These are phyloP conservation scores for Octomys mimax DNA, from an alignment of 2,797 vertebrate species.

Conservation along the genomic window DNA sequence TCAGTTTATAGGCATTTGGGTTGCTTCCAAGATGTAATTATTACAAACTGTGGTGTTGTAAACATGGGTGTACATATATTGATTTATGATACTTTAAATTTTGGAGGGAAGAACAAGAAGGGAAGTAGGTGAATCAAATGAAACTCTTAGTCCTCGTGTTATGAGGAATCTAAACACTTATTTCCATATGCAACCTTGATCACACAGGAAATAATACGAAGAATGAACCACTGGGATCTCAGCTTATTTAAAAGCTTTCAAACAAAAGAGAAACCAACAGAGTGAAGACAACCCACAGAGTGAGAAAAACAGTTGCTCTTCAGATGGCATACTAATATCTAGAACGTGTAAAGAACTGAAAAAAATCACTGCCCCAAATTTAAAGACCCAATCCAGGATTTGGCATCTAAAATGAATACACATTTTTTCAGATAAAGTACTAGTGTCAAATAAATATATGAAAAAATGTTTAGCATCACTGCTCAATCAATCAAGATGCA, in stretches of 20 bases:
- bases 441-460: too few relatives aligned
- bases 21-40: background rate
- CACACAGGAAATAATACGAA: background rate
- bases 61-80: background rate
- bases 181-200: background rate
- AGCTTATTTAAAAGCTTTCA: background rate
- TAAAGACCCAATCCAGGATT: too few relatives aligned
- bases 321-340: background rate
- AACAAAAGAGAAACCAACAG: background rate
- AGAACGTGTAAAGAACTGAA: background rate
- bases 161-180: background rate
- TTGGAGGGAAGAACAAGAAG: background rate
- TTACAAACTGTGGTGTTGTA: background rate
- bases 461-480: too few relatives aligned
- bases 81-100: background rate
- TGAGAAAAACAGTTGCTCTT: background rate
- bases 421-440: too few relatives aligned
- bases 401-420: too few relatives aligned
- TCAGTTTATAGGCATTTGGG: background rate
- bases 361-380: background rate
- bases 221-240: background rate
- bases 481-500: too few relatives aligned
- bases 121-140: background rate
- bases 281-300: background rate
- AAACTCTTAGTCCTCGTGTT: background rate